Evolutionary conservation across 2,113 vertebrate genomes (phyloP), one percentile per base, ranked within the genome.

Genomic region (Nasalis larvatus): DNA sequence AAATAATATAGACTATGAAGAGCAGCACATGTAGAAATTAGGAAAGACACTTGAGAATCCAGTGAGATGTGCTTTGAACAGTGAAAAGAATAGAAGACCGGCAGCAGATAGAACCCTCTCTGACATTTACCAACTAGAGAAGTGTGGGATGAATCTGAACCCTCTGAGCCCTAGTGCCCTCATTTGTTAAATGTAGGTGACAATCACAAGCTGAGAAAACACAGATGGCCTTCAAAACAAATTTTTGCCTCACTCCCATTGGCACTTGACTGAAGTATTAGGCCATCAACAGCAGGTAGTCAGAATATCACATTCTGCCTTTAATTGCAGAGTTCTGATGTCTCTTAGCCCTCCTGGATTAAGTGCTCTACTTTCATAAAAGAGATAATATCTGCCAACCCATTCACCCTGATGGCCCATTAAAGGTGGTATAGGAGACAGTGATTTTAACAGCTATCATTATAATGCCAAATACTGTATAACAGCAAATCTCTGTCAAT

Each of bases 121-220:
- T 92, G 45, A 74, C 74, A 92, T 97, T 93, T 95, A 49, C 78
- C 32, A 3, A 32, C 42, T 66, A 49, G 47, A 60, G 32, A 47
- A 85, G 27, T n/a, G 2, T 40, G 45, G 35, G 17, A 68, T 18
- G 71, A 63, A 30, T 94, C 77, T 86, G 52, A 40, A 35, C 12
- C 83, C n/a, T 85, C 35, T 69, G 49, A 94, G 23, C 47, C 54
- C 77, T 78, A 37, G 35, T 12, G 66, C 86, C 52, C 60, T 74
- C 78, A 25, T 88, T 85, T 84, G 21, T 93, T 56, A 93, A 94
- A 90, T 21, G 35, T 52, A 98, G 90, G 85, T 89, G 93, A 95
- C 86, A n/a, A 91, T 95, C 52, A 54, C 74, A 96, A 95, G 76
- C 82, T 97, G 77, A 94, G 82, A 73, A 93, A 95, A 91, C 82